These are phyloP conservation scores for Halyomorpha halys DNA, from an alignment of 1,140 invertebrate species.

Conservation along the genomic window DNA sequence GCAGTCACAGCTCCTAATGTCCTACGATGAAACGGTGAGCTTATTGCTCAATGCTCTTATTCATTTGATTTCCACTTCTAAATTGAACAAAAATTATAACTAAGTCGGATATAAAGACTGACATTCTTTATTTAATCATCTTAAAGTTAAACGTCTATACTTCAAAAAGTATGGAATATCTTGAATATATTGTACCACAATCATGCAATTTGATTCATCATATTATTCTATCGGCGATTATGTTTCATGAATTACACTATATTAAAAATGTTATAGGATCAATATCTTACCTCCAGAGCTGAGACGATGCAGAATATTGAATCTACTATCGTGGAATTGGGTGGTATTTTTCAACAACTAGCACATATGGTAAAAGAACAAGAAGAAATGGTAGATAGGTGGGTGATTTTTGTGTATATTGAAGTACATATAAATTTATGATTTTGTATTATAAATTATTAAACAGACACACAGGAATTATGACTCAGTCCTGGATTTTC, in stretches of 20 bases:
- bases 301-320: slow-evolving; percentile 99
- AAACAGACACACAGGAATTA: too few relatives aligned
- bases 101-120: too few relatives aligned
- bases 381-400: slow-evolving; percentile 94
- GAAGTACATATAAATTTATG: too few relatives aligned
- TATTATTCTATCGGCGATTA: too few relatives aligned
- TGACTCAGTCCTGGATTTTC: too few relatives aligned
- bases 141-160: too few relatives aligned
- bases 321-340: slow-evolving; percentile 97
- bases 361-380: slow-evolving; percentile 99
- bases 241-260: too few relatives aligned
- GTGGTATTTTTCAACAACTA: slow-evolving; percentile 94
- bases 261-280: slow-evolving; percentile 45
- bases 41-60: neutral
- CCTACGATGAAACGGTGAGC: slow-evolving; percentile 67
- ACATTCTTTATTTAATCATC: too few relatives aligned
- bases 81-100: neutral
- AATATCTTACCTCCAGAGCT: slow-evolving; percentile 82
- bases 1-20: slow-evolving; percentile 37
- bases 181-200: too few relatives aligned
- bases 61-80: slow-evolving; percentile 13
- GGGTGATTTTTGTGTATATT: slow-evolving; percentile 25
- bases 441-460: too few relatives aligned
- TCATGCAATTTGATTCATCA: too few relatives aligned
- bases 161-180: too few relatives aligned